phyloP scores from a whole-genome alignment of 2,113 vertebrate genomes.

The Psittacula cyanocephala region DNA sequence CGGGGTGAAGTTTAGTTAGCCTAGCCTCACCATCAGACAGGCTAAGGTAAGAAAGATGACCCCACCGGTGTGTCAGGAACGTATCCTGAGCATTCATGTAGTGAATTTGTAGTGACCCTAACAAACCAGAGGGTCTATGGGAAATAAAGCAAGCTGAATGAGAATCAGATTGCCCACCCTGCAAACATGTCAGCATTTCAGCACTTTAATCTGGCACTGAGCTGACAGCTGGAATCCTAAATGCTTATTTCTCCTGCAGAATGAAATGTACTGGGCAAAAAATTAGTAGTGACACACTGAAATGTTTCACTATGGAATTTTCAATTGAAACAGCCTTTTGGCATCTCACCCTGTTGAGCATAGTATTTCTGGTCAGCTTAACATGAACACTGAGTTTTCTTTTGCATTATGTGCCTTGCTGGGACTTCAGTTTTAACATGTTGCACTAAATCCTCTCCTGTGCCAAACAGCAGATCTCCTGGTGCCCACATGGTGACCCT shows the following conservation, averaged over 20 bases:
- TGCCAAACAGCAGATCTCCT: not conserved
- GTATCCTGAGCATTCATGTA: not conserved
- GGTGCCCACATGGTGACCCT: not conserved
- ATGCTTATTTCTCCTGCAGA: conserved; percentile 11
- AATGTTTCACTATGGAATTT: not conserved
- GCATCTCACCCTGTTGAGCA: not conserved
- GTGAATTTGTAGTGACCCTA: not conserved
- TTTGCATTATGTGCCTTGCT: not conserved
- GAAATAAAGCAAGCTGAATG: not conserved
- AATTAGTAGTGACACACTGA: not conserved
- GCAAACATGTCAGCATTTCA: not conserved
- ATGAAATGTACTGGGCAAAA: not conserved
- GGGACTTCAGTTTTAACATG: not conserved
- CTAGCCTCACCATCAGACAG: not conserved
- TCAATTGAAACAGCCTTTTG: conserved; percentile 5
- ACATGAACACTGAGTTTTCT: not conserved
- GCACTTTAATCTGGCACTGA: not conserved
- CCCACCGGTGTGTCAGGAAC: not conserved
- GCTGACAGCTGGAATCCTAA: conserved; percentile 13
- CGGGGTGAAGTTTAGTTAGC: not conserved
- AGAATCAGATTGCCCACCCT: not conserved
- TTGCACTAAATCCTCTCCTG: not conserved
- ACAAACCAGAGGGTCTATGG: not conserved
- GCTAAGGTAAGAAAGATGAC: not conserved
- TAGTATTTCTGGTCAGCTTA: conserved; percentile 24